Base-by-base conservation (phyloP, 2,888 invertebrate species). In the Cheilosia scutellata region DNA sequence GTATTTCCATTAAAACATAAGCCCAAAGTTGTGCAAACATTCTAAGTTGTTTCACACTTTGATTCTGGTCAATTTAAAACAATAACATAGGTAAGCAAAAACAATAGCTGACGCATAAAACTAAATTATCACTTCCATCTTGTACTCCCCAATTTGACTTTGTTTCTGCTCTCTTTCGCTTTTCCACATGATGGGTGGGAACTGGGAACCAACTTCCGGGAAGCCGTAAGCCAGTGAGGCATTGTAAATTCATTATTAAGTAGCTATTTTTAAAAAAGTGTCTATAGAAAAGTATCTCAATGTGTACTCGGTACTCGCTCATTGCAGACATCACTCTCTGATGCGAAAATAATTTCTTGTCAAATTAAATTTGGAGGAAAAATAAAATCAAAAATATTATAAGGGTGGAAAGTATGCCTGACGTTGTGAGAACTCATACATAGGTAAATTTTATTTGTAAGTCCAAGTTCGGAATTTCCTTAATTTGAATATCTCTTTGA, bases 71-170 rank as follows among this genome's bases (percentile, higher is more conserved):
- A 40, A 25, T 25, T 57, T 51, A 9, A 62, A 44, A 27, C 42
- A 53, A 31, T 29, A 16, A 49, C 16, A 37, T n/a, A n/a, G n/a
- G n/a, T n/a, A 25, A 71, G n/a, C 40, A n/a, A 37, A 37, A 51
- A 60, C 49, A 72, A 72, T 51, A 53, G 72, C 13, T 74, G 63
- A 74, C 53, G 63, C 16, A 74, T 55, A 63, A 74, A 63, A 74
- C 31, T 63, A 63, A 74, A 63, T 74, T 63, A 63, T n/a, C 63
- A 74, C 53, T 74, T 74, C 74, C 74, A 60, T 20, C 51, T 63
- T 9, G n/a, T n/a, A 27, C 53, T 55, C 33, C 55, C 63, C 53
- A 53, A 31, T 44, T 55, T 62, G 40, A 47, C 70, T n/a, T 20
- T 70, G 4, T 33, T 53, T 71, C 37, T 31, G 42, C 11, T 27